Evolutionary conservation across 2,113 vertebrate species (phyloP), one percentile per base, ranked within the genome.

Genomic region (Oreotrochilus melanogaster): DNA sequence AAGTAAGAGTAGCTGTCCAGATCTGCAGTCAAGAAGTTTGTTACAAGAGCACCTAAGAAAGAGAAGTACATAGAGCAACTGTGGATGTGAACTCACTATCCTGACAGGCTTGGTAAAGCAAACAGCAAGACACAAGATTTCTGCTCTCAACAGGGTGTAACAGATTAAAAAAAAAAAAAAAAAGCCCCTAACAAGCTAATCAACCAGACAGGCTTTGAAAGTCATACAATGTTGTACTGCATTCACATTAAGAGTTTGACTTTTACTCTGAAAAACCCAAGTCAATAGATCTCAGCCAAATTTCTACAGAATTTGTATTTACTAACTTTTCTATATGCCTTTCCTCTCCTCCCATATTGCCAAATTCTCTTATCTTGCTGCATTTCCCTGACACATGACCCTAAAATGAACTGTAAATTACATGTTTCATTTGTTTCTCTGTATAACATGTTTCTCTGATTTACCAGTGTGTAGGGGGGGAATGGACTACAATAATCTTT

Each of bases 1-100:
- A 99, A 95, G 97, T 99, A 99, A 71, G 99, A 98, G 96, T 98
- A 98, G 97, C 98, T 98, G 96, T 99, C 99, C 93, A 98, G 57
- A 71, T 99, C 98, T 19, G 98, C 96, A 18, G 97, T 98, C 94
- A 99, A 97, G 97, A 99, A 99, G 96, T 99, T 99, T 51, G 99
- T 96, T 66, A 99, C 99, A 30, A 99, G 98, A 91, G 98, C 98
- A 90, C 99, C 99, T 99, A 96, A 69, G 39, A 60, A 78, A 92
- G 65, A 93, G 69, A 86, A 89, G 56, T 74, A 80, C 71, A 76
- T 2, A 71, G 66, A 96, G 86, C 80, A 81, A 83, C 61, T 69
- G 25, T 18, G 51, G 21, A 27, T 21, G 24, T 42, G 43, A 43
- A 78, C 57, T 84, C 35, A 48, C 35, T 75, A 2, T 42, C 66